Conservation (phyloP, 2,113 vertebrate genomes). For the Orthonyx spaldingii region DNA sequence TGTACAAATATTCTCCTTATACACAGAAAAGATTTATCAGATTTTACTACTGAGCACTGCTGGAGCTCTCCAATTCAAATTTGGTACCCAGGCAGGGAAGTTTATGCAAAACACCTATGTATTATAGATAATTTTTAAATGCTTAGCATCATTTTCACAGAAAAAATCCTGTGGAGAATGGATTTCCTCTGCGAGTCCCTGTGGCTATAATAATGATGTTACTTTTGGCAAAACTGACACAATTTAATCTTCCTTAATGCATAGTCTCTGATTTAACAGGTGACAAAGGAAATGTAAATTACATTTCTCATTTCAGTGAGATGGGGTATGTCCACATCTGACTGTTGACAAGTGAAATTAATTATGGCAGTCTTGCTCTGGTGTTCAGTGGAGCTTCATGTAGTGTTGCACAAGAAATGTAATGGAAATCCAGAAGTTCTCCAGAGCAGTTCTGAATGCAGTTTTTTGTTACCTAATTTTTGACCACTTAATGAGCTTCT, state of each 20-base stretch:
- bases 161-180: background rate
- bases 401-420: background rate
- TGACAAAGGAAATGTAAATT: constrained; percentile 3
- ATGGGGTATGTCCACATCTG: background rate
- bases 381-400: background rate
- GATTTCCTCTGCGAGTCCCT: background rate
- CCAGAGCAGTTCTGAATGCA: background rate
- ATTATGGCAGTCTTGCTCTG: background rate
- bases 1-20: background rate
- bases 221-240: background rate
- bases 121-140: background rate
- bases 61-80: background rate
- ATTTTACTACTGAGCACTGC: background rate
- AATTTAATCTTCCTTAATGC: background rate
- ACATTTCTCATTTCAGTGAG: background rate
- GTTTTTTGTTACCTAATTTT: background rate
- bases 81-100: background rate
- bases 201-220: background rate
- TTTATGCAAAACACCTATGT: background rate
- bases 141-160: background rate
- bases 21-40: background rate
- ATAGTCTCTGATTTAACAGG: background rate
- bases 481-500: background rate
- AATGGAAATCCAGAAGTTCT: background rate
- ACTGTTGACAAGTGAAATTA: background rate